phyloP scores from a whole-genome alignment of 1,140 invertebrate genomes.

The Rhopalosiphum padi region DNA sequence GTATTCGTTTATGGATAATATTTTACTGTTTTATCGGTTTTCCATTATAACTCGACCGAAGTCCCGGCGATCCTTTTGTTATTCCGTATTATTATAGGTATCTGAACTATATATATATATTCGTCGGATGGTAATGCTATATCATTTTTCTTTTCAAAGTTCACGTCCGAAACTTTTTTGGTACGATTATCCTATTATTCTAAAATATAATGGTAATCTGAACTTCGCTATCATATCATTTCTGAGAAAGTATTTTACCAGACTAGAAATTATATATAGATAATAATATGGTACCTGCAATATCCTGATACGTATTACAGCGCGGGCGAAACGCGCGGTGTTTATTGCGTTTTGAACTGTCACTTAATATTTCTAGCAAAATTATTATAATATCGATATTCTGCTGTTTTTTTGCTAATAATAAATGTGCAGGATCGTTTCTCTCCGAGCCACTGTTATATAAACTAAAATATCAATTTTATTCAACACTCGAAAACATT shows the following conservation, averaged over 20 bases:
- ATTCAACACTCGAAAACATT: background rate
- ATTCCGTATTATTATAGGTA: background rate
- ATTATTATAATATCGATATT: background rate
- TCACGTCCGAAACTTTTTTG: background rate
- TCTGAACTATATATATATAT: background rate
- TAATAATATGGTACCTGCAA: background rate
- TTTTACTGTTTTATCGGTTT: background rate
- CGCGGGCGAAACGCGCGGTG: background rate
- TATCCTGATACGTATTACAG: background rate
- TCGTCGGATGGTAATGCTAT: background rate
- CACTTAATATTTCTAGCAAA: background rate
- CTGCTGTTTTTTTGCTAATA: background rate
- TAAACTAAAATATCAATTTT: background rate
- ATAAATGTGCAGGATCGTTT: background rate
- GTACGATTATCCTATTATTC: background rate
- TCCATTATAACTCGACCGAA: background rate
- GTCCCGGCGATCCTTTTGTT: background rate
- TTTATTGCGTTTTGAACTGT: background rate
- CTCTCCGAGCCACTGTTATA: background rate
- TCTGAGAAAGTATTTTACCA: background rate
- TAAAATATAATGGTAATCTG: background rate
- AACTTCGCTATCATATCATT: background rate
- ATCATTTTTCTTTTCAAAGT: background rate
- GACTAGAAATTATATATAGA: background rate
- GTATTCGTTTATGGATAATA: background rate